phyloP scores from a whole-genome alignment of 1,140 invertebrate genomes.

The Euwallacea similis region DNA sequence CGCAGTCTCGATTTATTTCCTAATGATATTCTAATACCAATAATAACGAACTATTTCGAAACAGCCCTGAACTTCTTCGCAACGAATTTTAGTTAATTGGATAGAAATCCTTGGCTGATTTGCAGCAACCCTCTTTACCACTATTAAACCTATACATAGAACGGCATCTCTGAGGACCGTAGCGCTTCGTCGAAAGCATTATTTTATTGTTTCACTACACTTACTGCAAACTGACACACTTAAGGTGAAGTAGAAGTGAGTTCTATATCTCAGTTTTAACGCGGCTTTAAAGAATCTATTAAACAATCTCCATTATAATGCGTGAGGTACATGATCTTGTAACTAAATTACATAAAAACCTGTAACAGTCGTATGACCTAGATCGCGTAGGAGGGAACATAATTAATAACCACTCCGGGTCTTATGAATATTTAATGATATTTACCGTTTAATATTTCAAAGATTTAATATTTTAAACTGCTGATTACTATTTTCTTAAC shows the following conservation, averaged over 20 bases:
- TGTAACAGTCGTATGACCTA: not conserved
- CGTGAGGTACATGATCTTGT: slow-evolving; percentile 19
- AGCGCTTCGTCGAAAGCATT: too few relatives aligned
- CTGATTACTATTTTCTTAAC: too few relatives aligned
- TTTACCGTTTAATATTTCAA: not conserved
- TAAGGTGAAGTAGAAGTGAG: too few relatives aligned
- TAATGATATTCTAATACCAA: slow-evolving; percentile 25
- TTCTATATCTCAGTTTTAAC: too few relatives aligned
- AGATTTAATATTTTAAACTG: not conserved
- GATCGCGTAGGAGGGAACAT: slow-evolving; percentile 11
- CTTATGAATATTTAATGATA: not conserved
- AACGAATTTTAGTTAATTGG: slow-evolving; percentile 19
- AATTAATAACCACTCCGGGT: not conserved
- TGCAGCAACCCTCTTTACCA: slow-evolving; percentile 7
- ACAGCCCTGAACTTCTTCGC: slow-evolving; percentile 4
- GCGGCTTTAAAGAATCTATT: too few relatives aligned
- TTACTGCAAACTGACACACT: too few relatives aligned
- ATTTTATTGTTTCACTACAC: too few relatives aligned
- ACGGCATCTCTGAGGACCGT: too few relatives aligned
- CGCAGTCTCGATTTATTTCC: slow-evolving; percentile 12
- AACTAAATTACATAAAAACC: slow-evolving; percentile 14
- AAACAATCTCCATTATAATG: not conserved
- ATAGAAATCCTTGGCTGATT: slow-evolving; percentile 16
- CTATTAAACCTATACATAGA: too few relatives aligned
- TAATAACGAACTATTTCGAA: slow-evolving; percentile 16